Conservation (phyloP, 1,140 invertebrate species). For the Hormaphis cornu region DNA sequence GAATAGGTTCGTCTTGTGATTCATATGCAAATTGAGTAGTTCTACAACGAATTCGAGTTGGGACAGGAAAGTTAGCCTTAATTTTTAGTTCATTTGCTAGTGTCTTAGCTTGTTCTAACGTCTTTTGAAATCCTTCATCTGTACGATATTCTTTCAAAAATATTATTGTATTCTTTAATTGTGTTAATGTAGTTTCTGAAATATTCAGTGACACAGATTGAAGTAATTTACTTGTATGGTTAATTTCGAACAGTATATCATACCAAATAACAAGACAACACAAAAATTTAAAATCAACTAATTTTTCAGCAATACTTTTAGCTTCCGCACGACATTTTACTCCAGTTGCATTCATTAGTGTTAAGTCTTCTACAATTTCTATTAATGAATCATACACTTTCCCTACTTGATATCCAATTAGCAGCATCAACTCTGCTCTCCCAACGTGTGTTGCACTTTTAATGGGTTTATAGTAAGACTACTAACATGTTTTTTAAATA, state of each 20-base stretch:
- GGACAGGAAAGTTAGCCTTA: too few species aligned
- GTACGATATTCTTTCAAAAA: too few species aligned
- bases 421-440: not conserved
- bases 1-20: too few species aligned
- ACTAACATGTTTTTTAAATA: too few species aligned
- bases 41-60: too few species aligned
- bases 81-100: too few species aligned
- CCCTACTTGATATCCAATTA: too few species aligned
- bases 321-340: not conserved
- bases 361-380: not conserved
- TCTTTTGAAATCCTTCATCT: too few species aligned
- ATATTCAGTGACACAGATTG: not conserved
- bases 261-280: not conserved
- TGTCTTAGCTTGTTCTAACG: too few species aligned
- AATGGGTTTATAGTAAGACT: not conserved
- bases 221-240: constrained; percentile 37
- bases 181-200: not conserved
- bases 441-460: not conserved
- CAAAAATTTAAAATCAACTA: not conserved
- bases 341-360: not conserved
- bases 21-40: not conserved
- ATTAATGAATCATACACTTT: too few species aligned
- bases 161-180: too few species aligned
- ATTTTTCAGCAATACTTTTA: not conserved
- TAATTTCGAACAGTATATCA: constrained; percentile 27